These are phyloP conservation scores for Apodemus sylvaticus DNA, from an alignment of 2,113 vertebrate species.

Conservation along the genomic window DNA sequence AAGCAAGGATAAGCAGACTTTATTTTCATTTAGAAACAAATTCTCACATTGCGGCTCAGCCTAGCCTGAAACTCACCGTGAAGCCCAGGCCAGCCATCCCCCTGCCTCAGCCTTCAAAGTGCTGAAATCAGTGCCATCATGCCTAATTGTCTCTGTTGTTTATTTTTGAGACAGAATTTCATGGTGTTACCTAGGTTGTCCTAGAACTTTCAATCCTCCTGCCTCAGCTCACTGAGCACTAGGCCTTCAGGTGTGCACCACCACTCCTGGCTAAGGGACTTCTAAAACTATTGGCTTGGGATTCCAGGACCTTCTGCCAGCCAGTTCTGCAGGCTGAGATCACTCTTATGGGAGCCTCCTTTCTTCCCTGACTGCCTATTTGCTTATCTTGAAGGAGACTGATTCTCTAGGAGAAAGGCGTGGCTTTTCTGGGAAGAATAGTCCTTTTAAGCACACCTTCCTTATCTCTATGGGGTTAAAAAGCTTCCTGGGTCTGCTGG, in stretches of 20 bases:
- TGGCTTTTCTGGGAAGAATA: not conserved
- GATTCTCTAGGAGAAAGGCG: not conserved
- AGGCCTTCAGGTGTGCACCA: not conserved
- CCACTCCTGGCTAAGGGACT: not conserved
- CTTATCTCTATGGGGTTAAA: slow-evolving; percentile 16
- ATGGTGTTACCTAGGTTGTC: not conserved
- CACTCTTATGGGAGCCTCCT: not conserved
- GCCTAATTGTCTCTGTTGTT: too few relatives aligned
- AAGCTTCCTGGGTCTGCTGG: not conserved
- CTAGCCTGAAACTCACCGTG: not conserved
- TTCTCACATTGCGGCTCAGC: not conserved
- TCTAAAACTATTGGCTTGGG: not conserved
- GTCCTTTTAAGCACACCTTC: not conserved
- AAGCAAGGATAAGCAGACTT: not conserved
- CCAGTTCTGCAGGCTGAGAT: too few relatives aligned
- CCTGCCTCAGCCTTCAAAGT: not conserved
- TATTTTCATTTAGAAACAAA: not conserved
- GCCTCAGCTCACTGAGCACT: not conserved
- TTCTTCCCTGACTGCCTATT: not conserved
- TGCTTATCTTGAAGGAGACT: not conserved
- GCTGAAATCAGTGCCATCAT: not conserved
- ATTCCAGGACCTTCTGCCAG: not conserved
- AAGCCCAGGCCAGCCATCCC: too few relatives aligned
- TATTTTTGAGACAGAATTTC: not conserved
- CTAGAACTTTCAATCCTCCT: not conserved